Percentiles rank a stretch among this genome's conserved stretches.
These are phyloP conservation scores for Augochlora pura DNA, from an alignment of 1,140 invertebrate genomes.

Conservation along the genomic window DNA sequence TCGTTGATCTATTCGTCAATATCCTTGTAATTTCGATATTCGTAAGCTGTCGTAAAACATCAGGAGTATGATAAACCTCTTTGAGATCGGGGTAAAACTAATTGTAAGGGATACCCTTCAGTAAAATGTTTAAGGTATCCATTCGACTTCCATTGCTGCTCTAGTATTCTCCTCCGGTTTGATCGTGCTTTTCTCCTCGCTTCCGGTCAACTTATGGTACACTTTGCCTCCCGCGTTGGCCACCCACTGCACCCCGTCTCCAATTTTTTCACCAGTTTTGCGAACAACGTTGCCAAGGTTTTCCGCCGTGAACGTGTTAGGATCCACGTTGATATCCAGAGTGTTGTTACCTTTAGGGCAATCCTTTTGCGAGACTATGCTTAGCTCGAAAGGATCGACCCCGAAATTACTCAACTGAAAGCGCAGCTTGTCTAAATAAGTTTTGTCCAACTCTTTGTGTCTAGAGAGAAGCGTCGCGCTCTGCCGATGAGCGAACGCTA, in stretches of 20 bases:
- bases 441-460: constrained; percentile 84
- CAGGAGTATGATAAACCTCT: neutral
- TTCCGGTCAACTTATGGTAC: constrained; percentile 79
- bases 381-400: constrained; percentile 88
- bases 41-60: neutral
- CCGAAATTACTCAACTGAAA: constrained; percentile 82
- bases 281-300: constrained; percentile 85
- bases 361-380: constrained; percentile 85
- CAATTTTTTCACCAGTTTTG: constrained; percentile 87
- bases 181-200: constrained; percentile 50
- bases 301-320: constrained; percentile 86
- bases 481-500: constrained; percentile 86
- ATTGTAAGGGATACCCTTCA: neutral
- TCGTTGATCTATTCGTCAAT: neutral
- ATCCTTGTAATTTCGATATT: neutral
- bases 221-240: constrained; percentile 81
- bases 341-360: constrained; percentile 83
- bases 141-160: constrained; percentile 72
- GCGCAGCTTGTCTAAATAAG: constrained; percentile 85
- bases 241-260: constrained; percentile 83
- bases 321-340: constrained; percentile 87
- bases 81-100: neutral
- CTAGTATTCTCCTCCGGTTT: constrained; percentile 20
- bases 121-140: constrained; percentile 71
- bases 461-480: constrained; percentile 90